Percentiles rank a stretch among this genome's conserved stretches.
Evolutionary conservation across 2,888 invertebrate genomes (phyloP).

Genomic region (Mimas tiliae): DNA sequence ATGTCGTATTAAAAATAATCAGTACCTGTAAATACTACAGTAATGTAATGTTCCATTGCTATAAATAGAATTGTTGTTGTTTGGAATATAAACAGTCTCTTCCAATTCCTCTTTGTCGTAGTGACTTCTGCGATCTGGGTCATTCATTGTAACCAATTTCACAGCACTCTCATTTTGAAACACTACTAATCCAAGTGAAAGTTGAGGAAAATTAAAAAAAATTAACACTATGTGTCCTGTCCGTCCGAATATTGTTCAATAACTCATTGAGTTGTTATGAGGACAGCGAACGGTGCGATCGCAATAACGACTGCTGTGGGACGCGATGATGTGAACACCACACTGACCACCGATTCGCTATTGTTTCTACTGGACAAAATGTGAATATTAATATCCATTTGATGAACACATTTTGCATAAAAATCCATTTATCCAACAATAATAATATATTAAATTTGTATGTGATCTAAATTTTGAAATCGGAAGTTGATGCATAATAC

Average conservation of each 20-base stretch:
- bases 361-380: conserved; percentile 71
- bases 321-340: conserved; percentile 62
- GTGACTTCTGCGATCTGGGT: conserved; percentile 65
- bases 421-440: neutral
- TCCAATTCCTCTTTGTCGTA: conserved; percentile 67
- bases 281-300: conserved; percentile 79
- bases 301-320: conserved; percentile 66
- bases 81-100: conserved; percentile 67
- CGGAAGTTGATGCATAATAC: conserved; percentile 1
- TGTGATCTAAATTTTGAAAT: neutral
- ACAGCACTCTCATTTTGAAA: conserved; percentile 42
- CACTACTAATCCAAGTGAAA: conserved; percentile 35
- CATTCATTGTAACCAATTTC: conserved; percentile 65
- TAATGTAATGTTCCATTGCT: conserved; percentile 85
- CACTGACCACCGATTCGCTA: conserved; percentile 63
- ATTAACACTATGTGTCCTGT: conserved; percentile 49
- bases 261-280: conserved; percentile 71
- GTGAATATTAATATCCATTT: conserved; percentile 70
- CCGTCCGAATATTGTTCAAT: conserved; percentile 62
- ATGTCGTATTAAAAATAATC: neutral
- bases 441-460: neutral
- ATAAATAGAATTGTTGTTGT: conserved; percentile 79
- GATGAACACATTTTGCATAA: conserved; percentile 21
- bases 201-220: conserved; percentile 27
- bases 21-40: conserved; percentile 83